Evolutionary conservation across 2,888 invertebrate species (phyloP).

Genomic region (Pocota personata): DNA sequence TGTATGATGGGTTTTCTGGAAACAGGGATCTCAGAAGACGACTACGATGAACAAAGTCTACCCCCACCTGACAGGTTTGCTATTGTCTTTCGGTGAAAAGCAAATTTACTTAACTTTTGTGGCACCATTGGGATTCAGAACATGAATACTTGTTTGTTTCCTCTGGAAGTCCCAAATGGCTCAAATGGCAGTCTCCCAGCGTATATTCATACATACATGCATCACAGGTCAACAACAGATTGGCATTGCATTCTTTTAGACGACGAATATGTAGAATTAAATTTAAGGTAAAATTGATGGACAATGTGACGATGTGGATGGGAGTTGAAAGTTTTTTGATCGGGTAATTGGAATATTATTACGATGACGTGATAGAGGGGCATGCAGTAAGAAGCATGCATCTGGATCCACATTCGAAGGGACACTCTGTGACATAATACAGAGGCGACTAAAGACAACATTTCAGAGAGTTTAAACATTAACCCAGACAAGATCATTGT

Average conservation of each 20-base stretch:
- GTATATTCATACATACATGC: background rate
- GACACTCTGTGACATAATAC: no score
- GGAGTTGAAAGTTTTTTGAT: background rate
- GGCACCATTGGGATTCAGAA: constrained; percentile 23
- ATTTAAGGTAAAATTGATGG: background rate
- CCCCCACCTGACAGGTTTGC: constrained; percentile 25
- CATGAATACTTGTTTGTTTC: constrained; percentile 45
- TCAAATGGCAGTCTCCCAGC: background rate
- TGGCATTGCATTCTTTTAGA: constrained; percentile 14
- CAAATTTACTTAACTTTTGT: constrained; percentile 51
- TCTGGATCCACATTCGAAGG: no score
- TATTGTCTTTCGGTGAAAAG: constrained; percentile 35
- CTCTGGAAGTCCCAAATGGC: constrained; percentile 6
- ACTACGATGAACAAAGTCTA: background rate
- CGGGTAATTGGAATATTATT: background rate
- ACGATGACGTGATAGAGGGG: background rate
- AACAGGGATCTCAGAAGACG: background rate
- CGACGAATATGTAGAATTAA: constrained; percentile 10
- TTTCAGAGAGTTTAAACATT: no score
- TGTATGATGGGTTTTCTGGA: background rate
- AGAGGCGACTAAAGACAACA: no score
- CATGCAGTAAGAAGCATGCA: background rate
- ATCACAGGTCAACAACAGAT: constrained; percentile 29
- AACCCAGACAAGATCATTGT: no score
- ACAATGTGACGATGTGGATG: background rate